Evolutionary conservation across 2,888 invertebrate genomes (phyloP).

Genomic region (Onchidella celtica): DNA sequence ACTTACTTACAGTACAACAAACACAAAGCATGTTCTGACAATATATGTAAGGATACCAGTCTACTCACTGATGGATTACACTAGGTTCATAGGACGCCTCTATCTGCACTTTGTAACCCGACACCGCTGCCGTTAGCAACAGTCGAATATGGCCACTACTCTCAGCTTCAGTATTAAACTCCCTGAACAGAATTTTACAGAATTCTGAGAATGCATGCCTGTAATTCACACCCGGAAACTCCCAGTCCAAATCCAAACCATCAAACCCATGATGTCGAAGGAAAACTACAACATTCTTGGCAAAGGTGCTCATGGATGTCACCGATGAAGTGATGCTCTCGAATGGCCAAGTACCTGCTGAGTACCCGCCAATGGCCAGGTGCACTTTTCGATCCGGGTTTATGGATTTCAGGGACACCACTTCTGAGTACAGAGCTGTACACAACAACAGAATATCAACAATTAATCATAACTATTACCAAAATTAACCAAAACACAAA

Average conservation of each 20-base stretch:
- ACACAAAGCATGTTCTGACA: no score
- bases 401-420: background rate
- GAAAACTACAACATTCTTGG: background rate
- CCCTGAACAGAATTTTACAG: background rate
- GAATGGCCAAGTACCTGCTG: conserved; percentile 2
- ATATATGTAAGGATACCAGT: no score
- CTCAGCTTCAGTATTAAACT: background rate
- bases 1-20: no score
- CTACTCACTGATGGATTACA: conserved; percentile 34
- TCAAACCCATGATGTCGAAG: background rate
- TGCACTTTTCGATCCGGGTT: background rate
- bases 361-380: conserved; percentile 18
- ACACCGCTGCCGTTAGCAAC: conserved; percentile 36
- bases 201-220: background rate
- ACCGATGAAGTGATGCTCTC: background rate
- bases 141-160: background rate
- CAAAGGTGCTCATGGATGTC: background rate
- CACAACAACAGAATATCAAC: no score
- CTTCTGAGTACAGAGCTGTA: background rate
- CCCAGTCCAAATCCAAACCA: background rate
- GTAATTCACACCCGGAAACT: background rate
- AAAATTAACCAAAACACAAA: no score
- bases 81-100: conserved; percentile 29
- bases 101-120: conserved; percentile 35
- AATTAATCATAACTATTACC: no score